Evolutionary conservation across 2,113 vertebrate genomes (phyloP), one percentile per base, ranked within the genome.

Genomic region (Tonatia bakeri): DNA sequence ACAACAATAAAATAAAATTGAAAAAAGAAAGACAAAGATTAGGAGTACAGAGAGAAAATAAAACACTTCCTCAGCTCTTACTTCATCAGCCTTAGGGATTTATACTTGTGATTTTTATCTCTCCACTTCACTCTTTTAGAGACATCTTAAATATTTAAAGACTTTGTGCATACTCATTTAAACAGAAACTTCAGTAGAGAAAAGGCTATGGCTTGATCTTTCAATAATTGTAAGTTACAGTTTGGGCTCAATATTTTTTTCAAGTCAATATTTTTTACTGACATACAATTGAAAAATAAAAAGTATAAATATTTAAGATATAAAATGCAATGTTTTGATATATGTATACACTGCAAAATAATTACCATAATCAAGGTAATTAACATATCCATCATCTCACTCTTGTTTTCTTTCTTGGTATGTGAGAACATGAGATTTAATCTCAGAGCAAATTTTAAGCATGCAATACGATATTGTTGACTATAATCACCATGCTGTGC

Each of bases 61-160:
- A 87, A 96, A 96, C 75, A 33, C 47, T 92, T 95, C 91, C 76
- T 86, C 47, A 88, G 80, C 47, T 95, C 77, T 90, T 81, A 82
- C 61, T 88, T 97, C 92, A 96, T 96, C 94, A 88, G 47, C 33
- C 52, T 54, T 45, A 79, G 43, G 52, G 72, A 82, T 92, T 91
- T 96, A 88, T 76, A 65, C 40, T 54, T 94, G 54, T 75, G 91
- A 97, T 96, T 92, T 96, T 85, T 97, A 47, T 96, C 88, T 96
- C 36, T 85, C 45, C 7, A 59, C 40, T 92, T 96, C 50, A 31
- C 86, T 88, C 84, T 88, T 80, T 94, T 79, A 90, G 73, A 90
- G 54, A 96, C 5, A 26, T 69, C 75, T 95, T 96, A 97, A 97
- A 95, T 97, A 97, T 95, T 97, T 94, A 97, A 96, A 95, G 38